These are phyloP conservation scores for Hemichromis elongatus DNA, from an alignment of 2,113 vertebrate species.

Conservation along the genomic window DNA sequence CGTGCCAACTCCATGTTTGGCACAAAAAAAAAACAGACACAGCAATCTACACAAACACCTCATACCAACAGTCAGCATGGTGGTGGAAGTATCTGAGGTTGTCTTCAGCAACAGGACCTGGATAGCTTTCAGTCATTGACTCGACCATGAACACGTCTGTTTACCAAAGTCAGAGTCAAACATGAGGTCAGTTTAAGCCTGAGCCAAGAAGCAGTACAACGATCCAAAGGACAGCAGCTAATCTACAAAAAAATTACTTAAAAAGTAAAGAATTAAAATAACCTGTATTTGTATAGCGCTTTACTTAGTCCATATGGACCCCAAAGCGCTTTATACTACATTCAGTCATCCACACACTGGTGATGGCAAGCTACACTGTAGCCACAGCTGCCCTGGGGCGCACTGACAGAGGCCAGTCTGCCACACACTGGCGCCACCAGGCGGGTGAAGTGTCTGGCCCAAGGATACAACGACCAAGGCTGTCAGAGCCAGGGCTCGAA, in stretches of 20 bases:
- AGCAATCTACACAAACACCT: not conserved
- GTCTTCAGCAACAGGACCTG: not conserved
- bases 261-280: not conserved
- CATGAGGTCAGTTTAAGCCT: not conserved
- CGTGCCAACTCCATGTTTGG: not conserved
- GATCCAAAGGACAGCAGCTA: not conserved
- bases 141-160: not conserved
- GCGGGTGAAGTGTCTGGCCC: too few species aligned
- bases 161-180: not conserved
- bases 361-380: too few species aligned
- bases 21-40: rapidly evolving
- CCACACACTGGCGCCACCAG: too few species aligned
- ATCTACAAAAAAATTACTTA: not conserved
- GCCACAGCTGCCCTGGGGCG: too few species aligned
- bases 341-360: too few species aligned
- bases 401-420: too few species aligned
- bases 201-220: not conserved
- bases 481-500: too few species aligned
- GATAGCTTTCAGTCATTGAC: not conserved
- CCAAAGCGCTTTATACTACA: too few species aligned
- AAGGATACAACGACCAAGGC: too few species aligned
- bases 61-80: not conserved
- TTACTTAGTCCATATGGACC: too few species aligned
- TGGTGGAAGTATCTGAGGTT: not conserved
- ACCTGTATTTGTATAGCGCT: too few species aligned